phyloP scores from a whole-genome alignment of 1,140 invertebrate genomes.

The Euglossa dilemma region DNA sequence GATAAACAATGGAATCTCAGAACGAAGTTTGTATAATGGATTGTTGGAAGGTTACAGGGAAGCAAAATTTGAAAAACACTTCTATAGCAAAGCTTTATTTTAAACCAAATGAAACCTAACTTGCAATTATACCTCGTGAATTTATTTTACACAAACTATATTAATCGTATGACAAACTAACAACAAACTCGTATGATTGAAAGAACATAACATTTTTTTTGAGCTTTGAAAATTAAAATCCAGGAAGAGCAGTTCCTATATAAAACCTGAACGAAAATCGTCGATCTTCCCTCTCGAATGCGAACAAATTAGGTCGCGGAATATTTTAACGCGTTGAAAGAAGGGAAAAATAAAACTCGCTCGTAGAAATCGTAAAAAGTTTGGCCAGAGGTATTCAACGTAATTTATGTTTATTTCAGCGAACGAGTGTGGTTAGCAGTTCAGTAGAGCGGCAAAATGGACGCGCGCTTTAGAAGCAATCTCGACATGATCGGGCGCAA shows the following conservation, averaged over 20 bases:
- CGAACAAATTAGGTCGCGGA: neutral
- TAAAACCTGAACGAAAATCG: neutral
- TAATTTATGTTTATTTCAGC: slow-evolving; percentile 82
- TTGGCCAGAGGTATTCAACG: neutral
- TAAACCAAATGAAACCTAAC: no score
- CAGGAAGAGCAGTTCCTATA: slow-evolving; percentile 7
- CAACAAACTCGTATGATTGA: neutral
- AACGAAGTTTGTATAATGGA: slow-evolving; percentile 42
- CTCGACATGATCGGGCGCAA: slow-evolving; percentile 96
- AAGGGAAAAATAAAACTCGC: neutral
- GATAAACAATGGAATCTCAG: slow-evolving; percentile 34
- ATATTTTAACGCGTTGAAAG: neutral
- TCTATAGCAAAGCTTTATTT: neutral
- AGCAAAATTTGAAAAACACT: slow-evolving; percentile 50
- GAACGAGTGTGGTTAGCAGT: slow-evolving; percentile 85
- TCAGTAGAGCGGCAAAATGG: slow-evolving; percentile 85
- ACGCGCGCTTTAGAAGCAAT: slow-evolving; percentile 94
- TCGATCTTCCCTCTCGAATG: neutral
- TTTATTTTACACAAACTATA: neutral
- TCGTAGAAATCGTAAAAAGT: neutral
- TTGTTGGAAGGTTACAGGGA: slow-evolving; percentile 34
- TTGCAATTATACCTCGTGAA: no score
- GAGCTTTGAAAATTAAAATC: neutral
- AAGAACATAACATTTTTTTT: neutral
- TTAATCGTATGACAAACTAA: neutral